Conservation (phyloP, 2,797 vertebrate genomes). For the Peromyscus eremicus region DNA sequence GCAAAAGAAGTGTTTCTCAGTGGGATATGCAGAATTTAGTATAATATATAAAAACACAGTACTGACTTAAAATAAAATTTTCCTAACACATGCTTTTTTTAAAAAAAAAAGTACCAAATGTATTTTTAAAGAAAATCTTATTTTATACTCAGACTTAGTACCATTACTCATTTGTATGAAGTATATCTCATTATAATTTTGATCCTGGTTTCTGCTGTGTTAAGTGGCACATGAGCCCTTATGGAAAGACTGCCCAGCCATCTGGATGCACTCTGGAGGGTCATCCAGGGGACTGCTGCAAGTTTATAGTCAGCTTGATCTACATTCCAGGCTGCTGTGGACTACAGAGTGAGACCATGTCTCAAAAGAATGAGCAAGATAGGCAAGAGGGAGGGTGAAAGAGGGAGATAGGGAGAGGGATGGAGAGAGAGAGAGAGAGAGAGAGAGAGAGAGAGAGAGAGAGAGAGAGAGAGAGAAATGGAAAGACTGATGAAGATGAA, state of each 20-base stretch:
- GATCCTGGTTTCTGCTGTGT: constrained; percentile 67
- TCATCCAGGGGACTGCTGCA: neutral
- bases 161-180: constrained; percentile 92
- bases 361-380: neutral
- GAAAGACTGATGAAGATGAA: constrained; percentile 72
- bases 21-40: constrained; percentile 92
- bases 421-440: neutral
- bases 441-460: neutral
- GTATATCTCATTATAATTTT: constrained; percentile 88
- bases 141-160: constrained; percentile 97
- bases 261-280: neutral
- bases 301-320: neutral
- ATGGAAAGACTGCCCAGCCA: constrained; percentile 75
- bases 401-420: neutral
- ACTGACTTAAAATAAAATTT: constrained; percentile 88
- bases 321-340: neutral
- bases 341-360: neutral
- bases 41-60: constrained; percentile 96
- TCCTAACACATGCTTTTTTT: constrained; percentile 90
- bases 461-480: neutral
- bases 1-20: constrained; percentile 85
- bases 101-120: constrained; percentile 94
- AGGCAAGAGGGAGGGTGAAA: neutral
- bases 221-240: constrained; percentile 86
- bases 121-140: constrained; percentile 96